phyloP scores from a whole-genome alignment of 2,113 vertebrate genomes.

The Chionis minor region DNA sequence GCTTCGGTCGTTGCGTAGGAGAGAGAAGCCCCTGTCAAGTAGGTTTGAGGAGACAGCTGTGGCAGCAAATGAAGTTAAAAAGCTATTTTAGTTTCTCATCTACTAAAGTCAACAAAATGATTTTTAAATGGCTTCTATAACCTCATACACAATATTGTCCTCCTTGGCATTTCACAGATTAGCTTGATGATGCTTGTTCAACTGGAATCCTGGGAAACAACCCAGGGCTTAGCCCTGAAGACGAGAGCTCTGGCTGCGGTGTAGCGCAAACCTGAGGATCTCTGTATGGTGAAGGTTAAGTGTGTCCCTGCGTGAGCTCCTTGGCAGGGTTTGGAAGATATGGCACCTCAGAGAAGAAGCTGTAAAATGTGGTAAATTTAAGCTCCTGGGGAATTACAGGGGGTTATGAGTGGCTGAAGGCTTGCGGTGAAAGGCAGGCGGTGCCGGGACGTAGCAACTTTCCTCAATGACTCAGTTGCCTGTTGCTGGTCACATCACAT shows the following conservation, averaged over 20 bases:
- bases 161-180: not conserved
- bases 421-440: not conserved
- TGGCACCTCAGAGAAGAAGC: not conserved
- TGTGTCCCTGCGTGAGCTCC: not conserved
- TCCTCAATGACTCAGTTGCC: not conserved
- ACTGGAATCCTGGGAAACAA: not conserved
- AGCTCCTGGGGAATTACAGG: not conserved
- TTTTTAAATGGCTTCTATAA: not conserved
- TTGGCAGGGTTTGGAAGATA: not conserved
- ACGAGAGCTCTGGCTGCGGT: not conserved
- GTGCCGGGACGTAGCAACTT: not conserved
- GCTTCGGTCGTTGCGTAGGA: not conserved
- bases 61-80: not conserved
- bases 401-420: not conserved
- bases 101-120: not conserved
- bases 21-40: not conserved
- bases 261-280: no score
- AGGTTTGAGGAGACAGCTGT: not conserved
- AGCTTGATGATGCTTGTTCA: not conserved
- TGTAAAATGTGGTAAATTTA: not conserved
- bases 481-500: not conserved
- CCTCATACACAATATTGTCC: not conserved
- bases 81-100: not conserved
- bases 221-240: not conserved
- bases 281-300: fast-evolving